Conservation (phyloP, 2,113 vertebrate species). For the Pseudorectes ferrugineus region DNA sequence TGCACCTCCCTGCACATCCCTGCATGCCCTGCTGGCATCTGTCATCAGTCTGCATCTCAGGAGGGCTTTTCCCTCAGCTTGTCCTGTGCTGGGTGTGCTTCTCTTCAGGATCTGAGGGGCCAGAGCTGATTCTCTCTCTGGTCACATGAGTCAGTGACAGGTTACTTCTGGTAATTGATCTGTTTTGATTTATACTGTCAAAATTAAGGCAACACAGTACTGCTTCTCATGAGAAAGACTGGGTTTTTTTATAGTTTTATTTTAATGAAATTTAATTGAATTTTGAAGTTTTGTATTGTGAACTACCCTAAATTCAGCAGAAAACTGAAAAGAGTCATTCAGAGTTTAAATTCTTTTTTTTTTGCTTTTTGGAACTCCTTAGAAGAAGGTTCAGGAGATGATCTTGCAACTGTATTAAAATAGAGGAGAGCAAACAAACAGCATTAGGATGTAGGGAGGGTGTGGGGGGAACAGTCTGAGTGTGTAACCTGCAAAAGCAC, state of each 20-base stretch:
- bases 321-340: neutral
- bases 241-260: neutral
- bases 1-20: neutral
- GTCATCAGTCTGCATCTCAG: neutral
- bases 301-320: neutral
- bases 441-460: neutral
- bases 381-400: neutral
- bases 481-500: neutral
- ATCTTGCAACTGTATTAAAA: neutral
- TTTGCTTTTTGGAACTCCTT: neutral
- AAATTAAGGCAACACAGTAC: neutral
- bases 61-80: neutral
- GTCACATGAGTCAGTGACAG: neutral
- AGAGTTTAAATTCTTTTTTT: neutral
- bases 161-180: neutral
- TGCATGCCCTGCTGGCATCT: neutral
- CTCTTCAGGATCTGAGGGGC: neutral
- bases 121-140: neutral
- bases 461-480: accelerated
- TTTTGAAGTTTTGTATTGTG: neutral
- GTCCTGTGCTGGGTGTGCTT: neutral
- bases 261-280: neutral
- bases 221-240: neutral
- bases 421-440: neutral
- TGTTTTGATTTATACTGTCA: neutral